A percentile compares a stretch with the other conserved stretches of the same genome.
phyloP scores from a whole-genome alignment of 2,113 vertebrate genomes.

The Athene noctua region DNA sequence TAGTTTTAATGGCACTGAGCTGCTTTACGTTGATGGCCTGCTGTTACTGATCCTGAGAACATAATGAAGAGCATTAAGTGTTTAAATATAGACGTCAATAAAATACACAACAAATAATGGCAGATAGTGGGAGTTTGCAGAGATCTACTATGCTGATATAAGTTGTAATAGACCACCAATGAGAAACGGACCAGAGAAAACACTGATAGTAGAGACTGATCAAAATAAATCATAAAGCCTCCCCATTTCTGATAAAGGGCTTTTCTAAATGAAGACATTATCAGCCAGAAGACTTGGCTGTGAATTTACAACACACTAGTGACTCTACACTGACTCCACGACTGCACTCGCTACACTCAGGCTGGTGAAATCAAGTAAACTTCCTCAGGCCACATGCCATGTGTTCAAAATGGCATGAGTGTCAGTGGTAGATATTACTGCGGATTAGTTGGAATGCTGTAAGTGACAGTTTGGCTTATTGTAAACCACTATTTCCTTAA shows the following conservation, averaged over 20 bases:
- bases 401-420: background rate
- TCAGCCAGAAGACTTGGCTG: background rate
- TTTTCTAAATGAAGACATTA: background rate
- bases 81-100: slow-evolving; percentile 58
- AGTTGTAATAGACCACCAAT: background rate
- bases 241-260: background rate
- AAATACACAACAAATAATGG: slow-evolving; percentile 20
- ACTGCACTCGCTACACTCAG: background rate
- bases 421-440: background rate
- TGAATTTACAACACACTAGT: slow-evolving; percentile 2
- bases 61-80: slow-evolving; percentile 45
- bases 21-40: slow-evolving; percentile 29
- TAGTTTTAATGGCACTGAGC: slow-evolving; percentile 40
- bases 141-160: slow-evolving; percentile 2
- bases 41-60: slow-evolving; percentile 40
- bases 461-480: background rate
- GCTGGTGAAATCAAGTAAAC: background rate
- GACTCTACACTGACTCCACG: background rate
- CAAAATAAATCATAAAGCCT: background rate
- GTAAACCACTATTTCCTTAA: background rate
- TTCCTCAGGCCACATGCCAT: rapidly evolving
- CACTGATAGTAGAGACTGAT: background rate
- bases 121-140: background rate
- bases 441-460: background rate
- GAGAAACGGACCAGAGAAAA: background rate